Base-by-base conservation (phyloP, 2,888 invertebrate genomes). In the Lepidonotus clava region DNA sequence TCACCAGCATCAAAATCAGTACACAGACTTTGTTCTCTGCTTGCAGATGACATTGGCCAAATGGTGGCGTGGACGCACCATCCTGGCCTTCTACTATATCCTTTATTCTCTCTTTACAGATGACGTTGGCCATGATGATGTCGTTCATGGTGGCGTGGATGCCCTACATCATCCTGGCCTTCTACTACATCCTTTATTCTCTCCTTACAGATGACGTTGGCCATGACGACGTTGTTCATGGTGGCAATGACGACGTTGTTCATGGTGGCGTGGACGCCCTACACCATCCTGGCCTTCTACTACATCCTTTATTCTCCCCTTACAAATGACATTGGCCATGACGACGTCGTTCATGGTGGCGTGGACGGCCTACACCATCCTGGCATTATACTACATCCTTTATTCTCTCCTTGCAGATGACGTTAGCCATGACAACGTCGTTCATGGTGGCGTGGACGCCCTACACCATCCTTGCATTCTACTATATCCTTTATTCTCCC, bases 381-480 rank as follows among this genome's bases (percentile, higher is more conserved):
- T 90, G 14, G 71, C 89, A 36, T 87, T 89, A 21, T 6, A 38
- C 21, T 36, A 41, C n/a, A 51, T 88, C 41, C 87, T 89, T 11
- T 14, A 51, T 51, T n/a, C 41, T 24, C 18, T 36, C 21, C 21
- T 86, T 61, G 24, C 86, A 84, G 86, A 51, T 87, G 84, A 89
- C 90, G 0, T 36, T 89, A 41, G 38, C 87, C 18, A 90, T 90
- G 90, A 88, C 89, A 36, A 32, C 71, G 5, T 87, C 77, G n/a
- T 90, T 89, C 71, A 46, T 90, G 46, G 38, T 89, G 18, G 89
- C 87, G 32, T 90, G 90, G 90, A 87, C 88, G n/a, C 90, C 90
- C 1, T 90, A 90, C 84, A 87, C 90, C 41, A 56, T 90, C 36
- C 85, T 90, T 14, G 80, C 89, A 38, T 88, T 90, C 36, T 24